These are phyloP conservation scores for Fringilla coelebs DNA, from an alignment of 2,797 vertebrate genomes.

Conservation along the genomic window DNA sequence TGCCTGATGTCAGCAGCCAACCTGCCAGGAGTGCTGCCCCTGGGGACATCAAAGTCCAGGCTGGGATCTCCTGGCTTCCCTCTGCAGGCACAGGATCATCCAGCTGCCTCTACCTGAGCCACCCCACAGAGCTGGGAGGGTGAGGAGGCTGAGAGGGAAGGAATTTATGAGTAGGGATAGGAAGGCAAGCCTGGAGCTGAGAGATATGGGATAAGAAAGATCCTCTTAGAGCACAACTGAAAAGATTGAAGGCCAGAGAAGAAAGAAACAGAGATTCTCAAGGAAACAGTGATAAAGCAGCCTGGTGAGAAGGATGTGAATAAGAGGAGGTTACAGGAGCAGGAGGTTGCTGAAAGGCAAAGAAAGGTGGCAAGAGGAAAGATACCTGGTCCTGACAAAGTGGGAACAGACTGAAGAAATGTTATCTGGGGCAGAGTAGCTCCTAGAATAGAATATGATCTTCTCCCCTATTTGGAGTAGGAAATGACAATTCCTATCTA, in stretches of 20 bases:
- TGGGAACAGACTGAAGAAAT: conserved; percentile 29
- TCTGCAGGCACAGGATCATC: neutral
- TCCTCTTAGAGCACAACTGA: conserved; percentile 21
- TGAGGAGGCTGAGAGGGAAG: neutral
- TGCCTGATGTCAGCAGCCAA: neutral
- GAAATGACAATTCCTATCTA: conserved; percentile 1
- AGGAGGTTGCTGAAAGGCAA: neutral
- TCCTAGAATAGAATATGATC: conserved; percentile 41
- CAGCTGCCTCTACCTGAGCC: neutral
- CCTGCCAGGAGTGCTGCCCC: neutral
- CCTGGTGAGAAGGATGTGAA: conserved; percentile 23
- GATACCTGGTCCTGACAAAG: conserved; percentile 1
- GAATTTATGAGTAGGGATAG: neutral
- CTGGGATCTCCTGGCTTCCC: neutral
- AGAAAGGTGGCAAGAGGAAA: conserved; percentile 11
- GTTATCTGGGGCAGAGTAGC: conserved; percentile 34
- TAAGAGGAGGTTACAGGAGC: neutral
- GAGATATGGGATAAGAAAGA: neutral
- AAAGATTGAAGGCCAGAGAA: neutral
- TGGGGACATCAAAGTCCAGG: neutral
- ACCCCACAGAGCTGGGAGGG: neutral
- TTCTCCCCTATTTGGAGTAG: neutral
- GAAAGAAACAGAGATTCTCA: conserved; percentile 20
- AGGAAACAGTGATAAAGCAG: conserved; percentile 39
- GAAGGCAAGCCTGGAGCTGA: conserved; percentile 9